phyloP scores from a whole-genome alignment of 2,888 invertebrate genomes.

The Leptinotarsa peninsularis region DNA sequence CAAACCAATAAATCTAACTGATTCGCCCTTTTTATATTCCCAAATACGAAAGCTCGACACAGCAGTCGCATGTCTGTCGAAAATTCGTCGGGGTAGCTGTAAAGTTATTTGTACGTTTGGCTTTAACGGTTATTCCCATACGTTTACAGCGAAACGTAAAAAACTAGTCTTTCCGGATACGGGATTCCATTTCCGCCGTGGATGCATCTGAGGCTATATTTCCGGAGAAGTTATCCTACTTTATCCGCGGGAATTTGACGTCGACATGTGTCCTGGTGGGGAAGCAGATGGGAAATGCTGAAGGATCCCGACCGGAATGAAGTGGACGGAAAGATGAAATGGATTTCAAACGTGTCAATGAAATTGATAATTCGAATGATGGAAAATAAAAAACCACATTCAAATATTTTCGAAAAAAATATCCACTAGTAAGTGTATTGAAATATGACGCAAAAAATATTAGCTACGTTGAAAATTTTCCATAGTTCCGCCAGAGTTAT shows the following conservation, averaged over 20 bases:
- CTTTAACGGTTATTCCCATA: constrained; percentile 46
- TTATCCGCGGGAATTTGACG: constrained; percentile 71
- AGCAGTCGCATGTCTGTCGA: constrained; percentile 23
- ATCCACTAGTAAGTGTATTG: too few relatives aligned
- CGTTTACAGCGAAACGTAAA: constrained; percentile 60
- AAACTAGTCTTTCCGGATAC: constrained; percentile 70
- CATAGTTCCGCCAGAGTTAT: too few relatives aligned
- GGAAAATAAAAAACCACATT: too few relatives aligned
- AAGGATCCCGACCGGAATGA: constrained; percentile 19
- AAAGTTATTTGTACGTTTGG: constrained; percentile 45
- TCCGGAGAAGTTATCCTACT: constrained; percentile 71
- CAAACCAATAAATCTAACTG: constrained; percentile 5
- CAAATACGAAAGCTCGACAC: neutral
- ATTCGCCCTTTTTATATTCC: constrained; percentile 9
- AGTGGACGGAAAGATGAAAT: constrained; percentile 10
- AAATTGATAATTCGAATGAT: neutral
- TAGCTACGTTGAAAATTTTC: too few relatives aligned
- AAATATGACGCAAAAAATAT: too few relatives aligned
- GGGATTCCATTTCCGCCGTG: constrained; percentile 70
- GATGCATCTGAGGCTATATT: constrained; percentile 60
- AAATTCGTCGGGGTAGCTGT: constrained; percentile 36
- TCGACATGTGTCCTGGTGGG: constrained; percentile 68
- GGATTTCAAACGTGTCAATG: neutral
- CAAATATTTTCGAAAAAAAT: too few relatives aligned
- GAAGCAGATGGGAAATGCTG: constrained; percentile 1